Evolutionary conservation across 2,888 invertebrate species (phyloP).

Genomic region (Exephanes ischioxanthus): DNA sequence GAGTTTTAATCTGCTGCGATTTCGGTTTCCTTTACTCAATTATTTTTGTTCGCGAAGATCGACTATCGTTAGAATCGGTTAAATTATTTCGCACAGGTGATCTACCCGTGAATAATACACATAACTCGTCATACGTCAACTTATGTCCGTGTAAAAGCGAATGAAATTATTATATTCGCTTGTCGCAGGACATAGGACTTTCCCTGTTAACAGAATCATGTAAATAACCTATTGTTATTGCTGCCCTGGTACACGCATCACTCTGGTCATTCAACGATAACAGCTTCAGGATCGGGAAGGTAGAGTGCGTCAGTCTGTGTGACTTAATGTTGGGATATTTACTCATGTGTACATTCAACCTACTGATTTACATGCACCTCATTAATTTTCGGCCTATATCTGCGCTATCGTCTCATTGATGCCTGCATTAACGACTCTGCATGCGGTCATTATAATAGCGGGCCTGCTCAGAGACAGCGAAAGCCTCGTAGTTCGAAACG

Average conservation of each 20-base stretch:
- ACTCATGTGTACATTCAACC: constrained; percentile 82
- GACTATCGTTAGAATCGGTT: background rate
- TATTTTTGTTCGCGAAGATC: background rate
- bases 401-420: constrained; percentile 69
- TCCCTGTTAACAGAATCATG: constrained; percentile 62
- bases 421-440: constrained; percentile 53
- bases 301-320: constrained; percentile 89
- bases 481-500: constrained; percentile 18
- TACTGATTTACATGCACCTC: constrained; percentile 82
- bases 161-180: constrained; percentile 37
- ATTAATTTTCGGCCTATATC: constrained; percentile 71
- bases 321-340: constrained; percentile 84
- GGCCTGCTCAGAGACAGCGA: background rate
- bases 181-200: constrained; percentile 29
- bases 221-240: constrained; percentile 78
- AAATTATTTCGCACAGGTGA: background rate
- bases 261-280: constrained; percentile 71
- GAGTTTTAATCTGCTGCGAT: background rate
- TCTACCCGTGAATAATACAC: background rate
- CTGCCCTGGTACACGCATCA: constrained; percentile 80
- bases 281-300: constrained; percentile 92
- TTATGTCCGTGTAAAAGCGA: constrained; percentile 18
- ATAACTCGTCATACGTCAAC: constrained; percentile 18
- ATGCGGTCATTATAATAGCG: constrained; percentile 52
- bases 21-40: background rate